A percentile compares a stretch with the other conserved stretches of the same genome.
Conservation (phyloP, 2,888 invertebrate genomes). For the Ormyrus thymus region DNA sequence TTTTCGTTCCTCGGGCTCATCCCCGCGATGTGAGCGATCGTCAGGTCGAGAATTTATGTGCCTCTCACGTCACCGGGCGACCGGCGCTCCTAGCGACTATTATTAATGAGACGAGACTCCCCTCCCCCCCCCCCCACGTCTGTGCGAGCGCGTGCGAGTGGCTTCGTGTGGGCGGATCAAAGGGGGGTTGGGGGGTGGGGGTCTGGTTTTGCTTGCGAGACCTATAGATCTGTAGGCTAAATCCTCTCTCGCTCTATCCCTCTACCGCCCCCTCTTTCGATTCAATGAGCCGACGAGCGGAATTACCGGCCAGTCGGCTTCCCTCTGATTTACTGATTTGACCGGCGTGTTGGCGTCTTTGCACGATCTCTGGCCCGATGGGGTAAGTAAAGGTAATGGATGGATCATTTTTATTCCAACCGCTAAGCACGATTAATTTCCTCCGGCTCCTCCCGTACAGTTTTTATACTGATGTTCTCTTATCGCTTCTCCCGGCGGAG, state of each 20-base stretch:
- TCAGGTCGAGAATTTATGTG: slow-evolving; percentile 64
- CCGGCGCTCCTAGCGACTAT: slow-evolving; percentile 16
- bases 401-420: neutral
- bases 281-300: slow-evolving; percentile 29
- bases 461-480: neutral
- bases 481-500: no score
- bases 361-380: neutral
- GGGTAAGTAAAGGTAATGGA: neutral
- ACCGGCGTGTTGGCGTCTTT: neutral
- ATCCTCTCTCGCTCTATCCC: slow-evolving; percentile 1
- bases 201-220: neutral
- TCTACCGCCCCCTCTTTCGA: neutral
- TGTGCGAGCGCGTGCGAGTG: neutral
- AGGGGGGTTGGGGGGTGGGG: neutral
- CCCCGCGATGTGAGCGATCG: slow-evolving; percentile 56
- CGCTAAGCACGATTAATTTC: neutral
- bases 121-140: neutral
- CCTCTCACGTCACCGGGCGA: slow-evolving; percentile 56
- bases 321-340: slow-evolving; percentile 23
- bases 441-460: neutral
- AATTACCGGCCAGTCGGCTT: slow-evolving; percentile 14
- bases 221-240: neutral
- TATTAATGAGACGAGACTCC: slow-evolving; percentile 31
- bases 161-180: neutral
- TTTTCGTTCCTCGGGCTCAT: slow-evolving; percentile 32